These are phyloP conservation scores for Bubo scandiacus DNA, from an alignment of 2,113 vertebrate genomes.

Conservation along the genomic window DNA sequence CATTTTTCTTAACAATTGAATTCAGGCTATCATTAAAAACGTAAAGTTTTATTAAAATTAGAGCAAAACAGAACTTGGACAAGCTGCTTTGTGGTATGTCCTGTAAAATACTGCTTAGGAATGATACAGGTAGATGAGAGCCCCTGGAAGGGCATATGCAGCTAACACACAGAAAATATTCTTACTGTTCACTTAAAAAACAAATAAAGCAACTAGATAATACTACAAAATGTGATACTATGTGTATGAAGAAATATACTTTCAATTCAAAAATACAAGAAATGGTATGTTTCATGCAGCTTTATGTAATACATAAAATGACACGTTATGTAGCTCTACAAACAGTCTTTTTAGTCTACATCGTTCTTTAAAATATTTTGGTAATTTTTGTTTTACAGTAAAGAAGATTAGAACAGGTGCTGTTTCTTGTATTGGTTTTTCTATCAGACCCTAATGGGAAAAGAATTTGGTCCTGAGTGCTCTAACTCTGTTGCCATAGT, in stretches of 20 bases:
- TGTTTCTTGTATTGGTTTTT: background rate
- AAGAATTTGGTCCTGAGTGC: background rate
- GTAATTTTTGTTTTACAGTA: background rate
- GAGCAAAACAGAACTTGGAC: background rate
- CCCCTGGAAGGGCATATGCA: background rate
- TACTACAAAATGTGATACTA: background rate
- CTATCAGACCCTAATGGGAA: background rate
- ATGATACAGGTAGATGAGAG: background rate
- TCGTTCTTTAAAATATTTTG: background rate
- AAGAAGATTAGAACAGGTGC: background rate
- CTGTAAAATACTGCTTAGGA: background rate
- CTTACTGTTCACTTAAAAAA: background rate
- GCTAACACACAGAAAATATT: background rate
- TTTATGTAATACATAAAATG: background rate
- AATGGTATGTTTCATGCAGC: background rate
- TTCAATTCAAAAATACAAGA: background rate
- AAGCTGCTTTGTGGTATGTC: background rate
- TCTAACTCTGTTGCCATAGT: background rate
- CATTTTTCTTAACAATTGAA: background rate
- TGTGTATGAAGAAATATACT: background rate
- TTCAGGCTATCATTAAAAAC: background rate
- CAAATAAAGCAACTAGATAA: background rate
- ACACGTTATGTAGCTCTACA: background rate
- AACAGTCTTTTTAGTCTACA: background rate
- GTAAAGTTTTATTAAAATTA: background rate